phyloP scores from a whole-genome alignment of 1,140 invertebrate genomes.

The Leptinotarsa undecemlineata region DNA sequence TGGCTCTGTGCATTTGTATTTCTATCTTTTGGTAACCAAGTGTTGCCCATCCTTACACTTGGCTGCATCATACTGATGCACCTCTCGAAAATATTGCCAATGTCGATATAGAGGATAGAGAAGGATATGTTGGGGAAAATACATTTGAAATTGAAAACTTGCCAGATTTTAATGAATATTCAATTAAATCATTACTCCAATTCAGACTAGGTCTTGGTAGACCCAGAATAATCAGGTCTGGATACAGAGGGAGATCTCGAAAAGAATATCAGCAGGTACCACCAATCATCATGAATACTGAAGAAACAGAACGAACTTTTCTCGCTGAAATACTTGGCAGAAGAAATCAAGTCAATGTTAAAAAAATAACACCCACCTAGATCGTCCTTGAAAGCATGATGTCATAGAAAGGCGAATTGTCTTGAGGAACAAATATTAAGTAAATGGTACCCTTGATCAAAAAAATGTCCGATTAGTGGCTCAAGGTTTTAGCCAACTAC shows the following conservation, averaged over 20 bases:
- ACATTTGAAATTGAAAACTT: background rate
- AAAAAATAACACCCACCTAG: background rate
- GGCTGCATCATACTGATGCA: too few relatives aligned
- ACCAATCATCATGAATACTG: background rate
- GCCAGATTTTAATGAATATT: background rate
- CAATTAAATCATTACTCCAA: background rate
- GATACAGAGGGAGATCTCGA: background rate
- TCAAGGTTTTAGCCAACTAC: background rate
- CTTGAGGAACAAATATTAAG: background rate
- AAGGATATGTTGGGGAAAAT: background rate
- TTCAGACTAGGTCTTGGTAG: background rate
- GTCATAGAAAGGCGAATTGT: background rate
- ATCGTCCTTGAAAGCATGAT: background rate
- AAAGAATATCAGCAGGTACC: background rate
- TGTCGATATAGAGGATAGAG: background rate
- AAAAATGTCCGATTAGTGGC: background rate
- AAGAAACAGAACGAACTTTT: background rate
- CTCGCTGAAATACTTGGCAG: background rate
- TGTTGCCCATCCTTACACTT: too few relatives aligned
- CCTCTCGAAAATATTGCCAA: too few relatives aligned
- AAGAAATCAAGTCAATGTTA: background rate
- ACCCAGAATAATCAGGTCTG: background rate
- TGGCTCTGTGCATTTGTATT: too few relatives aligned
- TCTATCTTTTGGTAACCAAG: too few relatives aligned
- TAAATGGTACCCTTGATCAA: background rate